Evolutionary conservation across 2,113 vertebrate genomes (phyloP), one percentile per base, ranked within the genome.

Genomic region (Stomatorhinus ivindoensis): DNA sequence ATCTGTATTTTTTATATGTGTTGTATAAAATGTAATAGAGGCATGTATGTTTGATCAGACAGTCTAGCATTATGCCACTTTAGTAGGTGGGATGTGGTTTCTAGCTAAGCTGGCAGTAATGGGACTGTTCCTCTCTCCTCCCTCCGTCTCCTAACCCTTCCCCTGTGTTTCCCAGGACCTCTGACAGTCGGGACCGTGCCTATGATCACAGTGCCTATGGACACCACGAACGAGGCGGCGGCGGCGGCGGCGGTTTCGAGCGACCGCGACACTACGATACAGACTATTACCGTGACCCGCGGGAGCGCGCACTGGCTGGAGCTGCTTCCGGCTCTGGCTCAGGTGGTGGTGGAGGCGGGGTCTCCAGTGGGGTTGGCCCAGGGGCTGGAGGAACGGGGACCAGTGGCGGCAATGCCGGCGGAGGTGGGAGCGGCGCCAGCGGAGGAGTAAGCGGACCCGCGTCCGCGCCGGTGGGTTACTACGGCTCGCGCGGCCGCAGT

Each of bases 201-300:
- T 99, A 99, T 93, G 98, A 99, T 96, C 98, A 99, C 96, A 97
- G 97, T 97, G 96, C 97, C 96, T 99, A 99, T 94, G 98, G 98
- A 97, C 98, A 99, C 96, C 98, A 99, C 90, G 98, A 99, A 94
- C 97, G 98, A 92, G 96, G 61, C 3, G 61, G 97, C 95, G 92
- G 96, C 53, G 53, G 97, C 92, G 97, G 61, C 61, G 92, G 97
- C 96, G 96, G 96, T 93, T 99, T 99, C 93, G 98, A 99, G 94
- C 97, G 98, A 88, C 98, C 98, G 46, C 96, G 98, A 92, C 98
- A 99, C 96, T 99, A 99, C 88, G 98, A 99, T 93, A 96, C 98
- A 92, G 98, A 99, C 96, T 99, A 99, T 95, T 99, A 99, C 94
- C 97, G 98, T 91, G 98, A 99, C 80, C 96, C 97, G 90, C 96